Conservation (phyloP, 1,140 invertebrate species). For the Drosophila bifasciata region DNA sequence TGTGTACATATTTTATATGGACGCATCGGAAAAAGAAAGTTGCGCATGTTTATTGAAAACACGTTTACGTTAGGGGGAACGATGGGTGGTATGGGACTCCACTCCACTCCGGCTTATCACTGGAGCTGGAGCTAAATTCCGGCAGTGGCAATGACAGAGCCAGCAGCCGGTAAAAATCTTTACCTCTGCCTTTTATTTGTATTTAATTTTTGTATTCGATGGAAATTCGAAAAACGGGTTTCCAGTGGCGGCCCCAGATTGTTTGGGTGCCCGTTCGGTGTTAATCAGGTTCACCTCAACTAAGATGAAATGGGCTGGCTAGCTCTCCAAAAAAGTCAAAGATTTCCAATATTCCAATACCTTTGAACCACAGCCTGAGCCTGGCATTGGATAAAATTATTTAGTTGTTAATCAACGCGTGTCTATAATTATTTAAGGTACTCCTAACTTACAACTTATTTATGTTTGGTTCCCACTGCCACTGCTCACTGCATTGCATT, state of each 20-base stretch:
- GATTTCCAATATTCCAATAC: too few species aligned
- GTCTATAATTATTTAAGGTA: background rate
- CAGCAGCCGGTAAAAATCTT: conserved; percentile 29
- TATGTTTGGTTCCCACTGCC: conserved; percentile 2
- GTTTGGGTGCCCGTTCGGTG: conserved; percentile 23
- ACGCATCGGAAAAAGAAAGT: conserved; percentile 68
- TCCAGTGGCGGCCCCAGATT: conserved; percentile 17
- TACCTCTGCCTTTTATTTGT: background rate
- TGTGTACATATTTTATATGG: conserved; percentile 23
- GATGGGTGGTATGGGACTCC: conserved; percentile 12
- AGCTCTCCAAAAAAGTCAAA: conserved; percentile 1
- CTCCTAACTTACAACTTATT: too few species aligned
- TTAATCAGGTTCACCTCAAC: conserved; percentile 39
- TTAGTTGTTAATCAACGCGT: conserved; percentile 4
- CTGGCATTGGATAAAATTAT: conserved; percentile 18
- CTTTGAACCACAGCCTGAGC: background rate
- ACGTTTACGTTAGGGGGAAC: conserved; percentile 43
- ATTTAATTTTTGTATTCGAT: conserved; percentile 18
- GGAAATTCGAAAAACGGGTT: conserved; percentile 37
- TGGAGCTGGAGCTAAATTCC: conserved; percentile 17
- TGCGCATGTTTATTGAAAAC: conserved; percentile 78
- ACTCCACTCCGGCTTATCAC: conserved; percentile 32
- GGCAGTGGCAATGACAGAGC: conserved; percentile 20
- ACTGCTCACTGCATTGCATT: conserved; percentile 13
- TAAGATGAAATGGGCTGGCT: conserved; percentile 6